Percentiles rank a stretch among this genome's conserved stretches.
phyloP scores from a whole-genome alignment of 2,113 vertebrate species.

The Uria lomvia region DNA sequence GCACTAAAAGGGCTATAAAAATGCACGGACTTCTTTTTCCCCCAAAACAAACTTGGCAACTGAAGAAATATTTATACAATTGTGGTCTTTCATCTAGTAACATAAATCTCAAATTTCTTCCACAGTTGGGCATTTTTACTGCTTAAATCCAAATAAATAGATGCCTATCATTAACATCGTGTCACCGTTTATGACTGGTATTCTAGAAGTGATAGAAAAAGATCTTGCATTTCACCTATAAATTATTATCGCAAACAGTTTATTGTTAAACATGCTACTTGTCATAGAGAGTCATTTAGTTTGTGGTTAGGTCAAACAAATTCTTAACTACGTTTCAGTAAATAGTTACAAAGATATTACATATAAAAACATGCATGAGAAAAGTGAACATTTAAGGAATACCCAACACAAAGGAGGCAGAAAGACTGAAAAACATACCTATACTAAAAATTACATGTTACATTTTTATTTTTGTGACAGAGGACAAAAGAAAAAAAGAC shows the following conservation, averaged over 20 bases:
- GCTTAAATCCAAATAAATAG: background rate
- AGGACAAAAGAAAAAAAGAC: background rate
- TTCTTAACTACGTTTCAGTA: background rate
- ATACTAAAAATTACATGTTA: background rate
- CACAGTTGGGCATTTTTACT: background rate
- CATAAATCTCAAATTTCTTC: background rate
- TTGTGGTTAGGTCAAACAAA: background rate
- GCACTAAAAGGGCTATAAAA: background rate
- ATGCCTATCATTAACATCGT: background rate
- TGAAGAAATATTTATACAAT: background rate
- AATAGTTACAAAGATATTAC: background rate
- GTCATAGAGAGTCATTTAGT: background rate
- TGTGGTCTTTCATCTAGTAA: background rate
- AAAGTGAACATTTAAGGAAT: background rate
- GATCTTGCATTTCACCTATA: background rate
- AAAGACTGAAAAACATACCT: background rate
- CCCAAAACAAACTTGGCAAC: background rate
- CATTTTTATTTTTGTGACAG: background rate
- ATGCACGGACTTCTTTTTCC: background rate
- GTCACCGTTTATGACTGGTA: background rate
- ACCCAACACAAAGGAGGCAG: background rate
- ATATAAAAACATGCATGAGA: background rate
- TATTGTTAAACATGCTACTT: background rate
- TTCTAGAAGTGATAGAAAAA: background rate
- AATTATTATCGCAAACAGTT: background rate